phyloP scores from a whole-genome alignment of 35 echinoderm and acorn worm genomes.

The Heliocidaris erythrogramma region DNA sequence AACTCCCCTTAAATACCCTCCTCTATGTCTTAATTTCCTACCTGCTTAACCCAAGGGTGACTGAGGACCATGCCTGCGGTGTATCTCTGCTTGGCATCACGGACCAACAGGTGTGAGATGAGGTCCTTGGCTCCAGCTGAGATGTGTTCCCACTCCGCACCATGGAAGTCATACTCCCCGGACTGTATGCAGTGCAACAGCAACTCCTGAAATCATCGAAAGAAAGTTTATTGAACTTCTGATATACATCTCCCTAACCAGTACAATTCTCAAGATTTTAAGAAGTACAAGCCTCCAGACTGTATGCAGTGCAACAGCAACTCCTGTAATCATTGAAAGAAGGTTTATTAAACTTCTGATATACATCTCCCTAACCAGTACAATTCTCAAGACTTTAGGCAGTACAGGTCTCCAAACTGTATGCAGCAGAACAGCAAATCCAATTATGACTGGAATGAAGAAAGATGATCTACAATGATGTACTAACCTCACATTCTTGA shows the following conservation, averaged over 20 bases:
- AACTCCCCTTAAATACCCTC: neutral
- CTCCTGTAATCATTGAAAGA: conserved; percentile 38
- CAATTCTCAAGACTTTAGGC: too few relatives aligned
- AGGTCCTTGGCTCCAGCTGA: conserved; percentile 91
- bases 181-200: conserved; percentile 92
- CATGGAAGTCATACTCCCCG: conserved; percentile 83
- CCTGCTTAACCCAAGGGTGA: conserved; percentile 92
- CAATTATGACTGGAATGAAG: neutral
- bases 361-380: too few relatives aligned
- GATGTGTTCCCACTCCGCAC: conserved; percentile 85
- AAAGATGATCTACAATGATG: neutral
- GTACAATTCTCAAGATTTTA: too few relatives aligned
- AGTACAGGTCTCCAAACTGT: conserved; percentile 82
- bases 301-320: conserved; percentile 90
- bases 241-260: neutral
- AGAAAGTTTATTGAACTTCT: neutral
- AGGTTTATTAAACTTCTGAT: neutral
- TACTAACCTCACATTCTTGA: conserved; percentile 84
- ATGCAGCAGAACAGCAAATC: conserved; percentile 86
- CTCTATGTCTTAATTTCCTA: neutral
- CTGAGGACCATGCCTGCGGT: conserved; percentile 88
- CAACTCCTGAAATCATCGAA: conserved; percentile 49
- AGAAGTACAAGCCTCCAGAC: conserved; percentile 42
- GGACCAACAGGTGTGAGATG: conserved; percentile 86
- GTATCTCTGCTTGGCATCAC: conserved; percentile 83